phyloP scores from a whole-genome alignment of 2,888 invertebrate species.

The Ypsolopha sequella region DNA sequence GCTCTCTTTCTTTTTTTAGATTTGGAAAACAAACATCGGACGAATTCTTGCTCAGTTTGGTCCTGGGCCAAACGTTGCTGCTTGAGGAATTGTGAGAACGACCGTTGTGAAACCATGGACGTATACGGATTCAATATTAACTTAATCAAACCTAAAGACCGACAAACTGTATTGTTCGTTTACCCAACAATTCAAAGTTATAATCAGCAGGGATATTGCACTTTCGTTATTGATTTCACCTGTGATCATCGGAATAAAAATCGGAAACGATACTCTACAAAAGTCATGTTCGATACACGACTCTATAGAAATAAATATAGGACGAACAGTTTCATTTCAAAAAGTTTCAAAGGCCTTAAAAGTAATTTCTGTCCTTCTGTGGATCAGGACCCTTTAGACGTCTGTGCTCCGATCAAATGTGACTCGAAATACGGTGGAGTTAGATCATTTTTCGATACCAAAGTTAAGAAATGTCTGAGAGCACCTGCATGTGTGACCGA shows the following conservation, averaged over 20 bases:
- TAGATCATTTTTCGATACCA: constrained; percentile 28
- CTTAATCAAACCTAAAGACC: constrained; percentile 25
- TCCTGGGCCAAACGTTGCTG: constrained; percentile 33
- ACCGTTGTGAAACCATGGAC: neutral
- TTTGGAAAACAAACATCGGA: constrained; percentile 30
- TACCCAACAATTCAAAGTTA: constrained; percentile 35
- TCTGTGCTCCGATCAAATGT: constrained; percentile 39
- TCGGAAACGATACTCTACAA: neutral
- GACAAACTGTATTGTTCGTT: constrained; percentile 29
- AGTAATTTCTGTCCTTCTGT: constrained; percentile 22
- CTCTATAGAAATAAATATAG: neutral
- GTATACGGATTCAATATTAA: constrained; percentile 5
- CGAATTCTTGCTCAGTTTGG: constrained; percentile 21
- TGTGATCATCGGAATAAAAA: neutral
- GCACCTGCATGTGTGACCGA: neutral
- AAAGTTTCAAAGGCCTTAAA: neutral
- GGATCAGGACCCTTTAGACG: constrained; percentile 35
- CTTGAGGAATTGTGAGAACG: constrained; percentile 17
- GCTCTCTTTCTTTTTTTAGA: constrained; percentile 44
- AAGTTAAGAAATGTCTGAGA: neutral
- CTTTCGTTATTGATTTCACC: constrained; percentile 23
- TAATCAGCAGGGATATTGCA: constrained; percentile 39
- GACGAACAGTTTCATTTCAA: neutral
- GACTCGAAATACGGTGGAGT: constrained; percentile 39
- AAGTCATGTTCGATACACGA: constrained; percentile 3